Evolutionary conservation across 2,113 vertebrate genomes (phyloP).

Genomic region (Haemorhous mexicanus): DNA sequence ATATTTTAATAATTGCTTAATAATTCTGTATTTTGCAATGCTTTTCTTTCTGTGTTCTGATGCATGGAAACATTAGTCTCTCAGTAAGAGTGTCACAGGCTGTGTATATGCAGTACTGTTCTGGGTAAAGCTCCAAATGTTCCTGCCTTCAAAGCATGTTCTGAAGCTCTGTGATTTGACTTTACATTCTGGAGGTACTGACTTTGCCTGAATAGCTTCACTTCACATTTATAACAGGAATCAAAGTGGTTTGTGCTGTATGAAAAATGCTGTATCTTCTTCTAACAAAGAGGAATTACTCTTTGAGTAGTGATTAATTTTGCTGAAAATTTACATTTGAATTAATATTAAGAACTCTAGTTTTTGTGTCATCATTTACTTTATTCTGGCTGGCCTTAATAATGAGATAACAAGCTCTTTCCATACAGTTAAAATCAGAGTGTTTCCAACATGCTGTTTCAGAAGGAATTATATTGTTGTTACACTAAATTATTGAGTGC

Average conservation of each 20-base stretch:
- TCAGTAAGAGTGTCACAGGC: not conserved
- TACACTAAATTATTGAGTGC: constrained; percentile 15
- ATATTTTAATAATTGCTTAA: not conserved
- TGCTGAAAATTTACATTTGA: constrained; percentile 14
- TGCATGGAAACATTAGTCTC: not conserved
- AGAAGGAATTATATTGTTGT: constrained; percentile 12
- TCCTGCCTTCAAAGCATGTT: not conserved
- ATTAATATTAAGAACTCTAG: constrained; percentile 10
- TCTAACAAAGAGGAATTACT: not conserved
- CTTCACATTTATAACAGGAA: not conserved
- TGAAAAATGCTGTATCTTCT: not conserved
- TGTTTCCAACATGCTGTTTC: constrained; percentile 7
- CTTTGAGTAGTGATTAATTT: not conserved
- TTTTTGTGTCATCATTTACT: constrained; percentile 28
- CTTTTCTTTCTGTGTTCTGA: not conserved
- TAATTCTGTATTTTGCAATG: not conserved
- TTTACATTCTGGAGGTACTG: not conserved
- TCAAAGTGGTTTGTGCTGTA: not conserved
- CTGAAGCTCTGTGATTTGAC: not conserved
- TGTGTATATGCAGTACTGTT: not conserved
- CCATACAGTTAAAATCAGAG: constrained; percentile 1
- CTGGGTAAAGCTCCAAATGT: not conserved
- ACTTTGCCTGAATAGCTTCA: not conserved
- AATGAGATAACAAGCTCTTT: not conserved
- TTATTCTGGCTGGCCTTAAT: constrained; percentile 4